Base-by-base conservation (phyloP, 2,888 invertebrate species). In the Andrena fulva region DNA sequence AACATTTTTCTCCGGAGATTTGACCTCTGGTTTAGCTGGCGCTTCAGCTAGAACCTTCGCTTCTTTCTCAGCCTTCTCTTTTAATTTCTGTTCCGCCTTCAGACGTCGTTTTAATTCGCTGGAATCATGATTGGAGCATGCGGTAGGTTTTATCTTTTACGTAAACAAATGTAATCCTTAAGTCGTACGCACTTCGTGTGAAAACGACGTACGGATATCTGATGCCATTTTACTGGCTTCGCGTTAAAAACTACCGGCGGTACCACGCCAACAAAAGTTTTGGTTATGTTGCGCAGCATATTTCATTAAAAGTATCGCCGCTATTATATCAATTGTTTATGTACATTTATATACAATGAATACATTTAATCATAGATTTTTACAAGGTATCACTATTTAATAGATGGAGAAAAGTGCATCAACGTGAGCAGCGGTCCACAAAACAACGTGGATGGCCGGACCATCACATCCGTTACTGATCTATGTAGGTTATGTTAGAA, bases 81-180 rank as follows among this genome's bases (percentile, higher is more conserved):
- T 97, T 12, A 97, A 96, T 93, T 99, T 99, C 94, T 99, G 97
- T 92, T 99, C 98, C 8, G 97, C 97, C 94, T 99, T 99, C 77
- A 97, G 93, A 12, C 98, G 96, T 79, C 99, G 96, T 95, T 99
- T 99, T 88, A 98, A 95, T 95, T 99, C 99, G 96, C 99, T 99
- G 94, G 70, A 85, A 88, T 24, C 33, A 75, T 16, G 31, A 62
- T 8, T 31, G 8, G 8, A 59, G 33, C 12, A 54, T 35, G 7
- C 0, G 35, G 66, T 75, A 48, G 8, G 8, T 66, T 56, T 62
- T 16, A 24, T 42, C 54, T 48, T 12, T 56, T 6, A 35, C 8
- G n/a, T 12, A 12, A 71, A 27, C 0, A 20, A 64, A 12, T 1
- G 2, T 3, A 31, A 6, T 52, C 42, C 68, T 24, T 60, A 52